phyloP scores from a whole-genome alignment of 1,140 invertebrate genomes.

The Drosophila busckii region DNA sequence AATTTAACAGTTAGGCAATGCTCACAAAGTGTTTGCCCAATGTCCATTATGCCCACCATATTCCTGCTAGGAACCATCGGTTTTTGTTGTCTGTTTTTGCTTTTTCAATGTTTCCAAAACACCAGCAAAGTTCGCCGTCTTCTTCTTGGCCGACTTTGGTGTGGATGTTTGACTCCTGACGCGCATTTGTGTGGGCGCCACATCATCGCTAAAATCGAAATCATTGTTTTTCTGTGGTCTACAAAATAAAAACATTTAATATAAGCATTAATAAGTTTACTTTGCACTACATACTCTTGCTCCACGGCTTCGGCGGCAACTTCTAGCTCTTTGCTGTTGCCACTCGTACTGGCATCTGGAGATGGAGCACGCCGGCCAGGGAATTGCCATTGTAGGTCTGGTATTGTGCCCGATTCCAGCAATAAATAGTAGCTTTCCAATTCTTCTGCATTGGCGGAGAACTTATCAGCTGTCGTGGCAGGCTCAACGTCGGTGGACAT shows the following conservation, averaged over 20 bases:
- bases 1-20: too few relatives aligned
- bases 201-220: constrained; percentile 83
- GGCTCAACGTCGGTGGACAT: constrained; percentile 61
- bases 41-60: background rate
- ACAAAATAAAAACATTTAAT: background rate
- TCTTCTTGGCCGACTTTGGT: constrained; percentile 83
- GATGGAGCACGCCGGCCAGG: constrained; percentile 81
- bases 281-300: constrained; percentile 54
- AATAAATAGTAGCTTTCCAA: constrained; percentile 77
- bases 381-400: constrained; percentile 82
- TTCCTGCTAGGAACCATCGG: constrained; percentile 55
- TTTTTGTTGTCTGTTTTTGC: too few relatives aligned
- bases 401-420: constrained; percentile 78
- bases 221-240: constrained; percentile 81
- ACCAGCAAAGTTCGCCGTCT: constrained; percentile 83
- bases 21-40: background rate
- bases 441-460: constrained; percentile 79
- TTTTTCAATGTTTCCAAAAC: constrained; percentile 81
- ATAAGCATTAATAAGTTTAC: background rate
- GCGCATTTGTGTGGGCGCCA: constrained; percentile 80
- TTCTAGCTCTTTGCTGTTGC: constrained; percentile 50
- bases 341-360: constrained; percentile 60
- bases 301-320: constrained; percentile 42
- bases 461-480: constrained; percentile 47
- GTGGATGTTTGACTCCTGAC: constrained; percentile 80